These are phyloP conservation scores for Dasysyrphus albostriatus DNA, from an alignment of 2,888 invertebrate species.

Conservation along the genomic window DNA sequence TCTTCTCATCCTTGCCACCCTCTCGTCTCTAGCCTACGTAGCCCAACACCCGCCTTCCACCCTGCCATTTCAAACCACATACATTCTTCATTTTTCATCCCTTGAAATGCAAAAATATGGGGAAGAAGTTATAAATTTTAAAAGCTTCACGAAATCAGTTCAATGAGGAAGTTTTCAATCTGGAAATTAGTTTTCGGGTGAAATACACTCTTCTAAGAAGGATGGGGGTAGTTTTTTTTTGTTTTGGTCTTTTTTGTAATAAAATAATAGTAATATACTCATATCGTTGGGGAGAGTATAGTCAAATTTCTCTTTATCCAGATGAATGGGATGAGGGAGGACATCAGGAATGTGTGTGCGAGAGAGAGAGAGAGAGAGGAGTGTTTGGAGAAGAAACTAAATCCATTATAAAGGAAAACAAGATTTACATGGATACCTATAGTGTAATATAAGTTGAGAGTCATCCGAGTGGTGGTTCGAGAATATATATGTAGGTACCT, in stretches of 20 bases:
- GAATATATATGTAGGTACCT: neutral
- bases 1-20: constrained; percentile 31
- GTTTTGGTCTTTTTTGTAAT: constrained; percentile 49
- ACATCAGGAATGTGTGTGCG: neutral
- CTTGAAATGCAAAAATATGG: constrained; percentile 63
- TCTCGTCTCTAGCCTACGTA: neutral
- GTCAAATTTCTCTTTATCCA: constrained; percentile 52
- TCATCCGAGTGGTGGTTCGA: constrained; percentile 21
- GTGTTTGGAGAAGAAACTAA: constrained; percentile 49
- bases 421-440: constrained; percentile 34
- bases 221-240: neutral
- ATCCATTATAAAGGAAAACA: constrained; percentile 70
- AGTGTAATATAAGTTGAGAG: constrained; percentile 58
- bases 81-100: constrained; percentile 71
- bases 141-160: constrained; percentile 77
- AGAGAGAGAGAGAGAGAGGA: neutral
- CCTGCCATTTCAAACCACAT: constrained; percentile 22
- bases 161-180: constrained; percentile 78
- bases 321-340: constrained; percentile 27
- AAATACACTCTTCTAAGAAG: constrained; percentile 46
- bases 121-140: constrained; percentile 77
- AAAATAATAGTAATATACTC: constrained; percentile 69
- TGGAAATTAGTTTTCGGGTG: constrained; percentile 77
- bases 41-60: neutral
- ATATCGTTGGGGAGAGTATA: constrained; percentile 45